Evolutionary conservation across 2,888 invertebrate species (phyloP).

Genomic region (Suillia variegata): DNA sequence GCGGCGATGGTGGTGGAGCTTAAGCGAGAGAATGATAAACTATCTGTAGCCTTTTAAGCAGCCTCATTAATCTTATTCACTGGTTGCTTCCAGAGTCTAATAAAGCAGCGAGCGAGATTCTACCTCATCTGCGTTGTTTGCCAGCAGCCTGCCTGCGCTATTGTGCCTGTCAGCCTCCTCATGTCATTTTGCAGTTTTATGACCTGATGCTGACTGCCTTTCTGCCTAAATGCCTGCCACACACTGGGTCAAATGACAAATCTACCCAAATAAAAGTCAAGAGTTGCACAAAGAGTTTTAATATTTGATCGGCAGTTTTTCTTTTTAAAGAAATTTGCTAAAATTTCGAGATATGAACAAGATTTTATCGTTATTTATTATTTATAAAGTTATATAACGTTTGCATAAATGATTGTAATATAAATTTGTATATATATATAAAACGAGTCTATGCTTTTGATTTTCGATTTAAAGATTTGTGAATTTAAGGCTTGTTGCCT

Average conservation of each 20-base stretch:
- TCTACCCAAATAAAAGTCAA: background rate
- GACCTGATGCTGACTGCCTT: conserved; percentile 17
- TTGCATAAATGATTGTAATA: too few species aligned
- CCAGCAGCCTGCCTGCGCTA: conserved; percentile 1
- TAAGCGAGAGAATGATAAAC: conserved; percentile 51
- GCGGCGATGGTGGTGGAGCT: background rate
- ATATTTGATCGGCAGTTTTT: too few species aligned
- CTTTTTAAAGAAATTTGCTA: too few species aligned
- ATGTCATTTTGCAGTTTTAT: conserved; percentile 24
- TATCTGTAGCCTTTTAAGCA: conserved; percentile 57
- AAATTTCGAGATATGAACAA: too few species aligned
- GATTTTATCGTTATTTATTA: too few species aligned
- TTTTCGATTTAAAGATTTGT: too few species aligned
- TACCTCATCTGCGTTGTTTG: background rate
- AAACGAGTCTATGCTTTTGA: too few species aligned
- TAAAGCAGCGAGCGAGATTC: background rate
- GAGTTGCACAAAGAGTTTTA: too few species aligned
- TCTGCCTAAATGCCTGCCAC: background rate
- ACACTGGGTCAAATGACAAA: too few species aligned
- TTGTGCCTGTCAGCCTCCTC: conserved; percentile 10
- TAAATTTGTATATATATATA: too few species aligned
- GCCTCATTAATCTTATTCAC: conserved; percentile 59
- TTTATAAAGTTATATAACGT: too few species aligned
- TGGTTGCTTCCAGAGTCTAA: conserved; percentile 35
- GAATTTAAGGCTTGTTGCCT: too few species aligned